Percentiles rank a stretch among this genome's conserved stretches.
phyloP scores from a whole-genome alignment of 2,797 vertebrate genomes.

The Cirrhinus mrigala region DNA sequence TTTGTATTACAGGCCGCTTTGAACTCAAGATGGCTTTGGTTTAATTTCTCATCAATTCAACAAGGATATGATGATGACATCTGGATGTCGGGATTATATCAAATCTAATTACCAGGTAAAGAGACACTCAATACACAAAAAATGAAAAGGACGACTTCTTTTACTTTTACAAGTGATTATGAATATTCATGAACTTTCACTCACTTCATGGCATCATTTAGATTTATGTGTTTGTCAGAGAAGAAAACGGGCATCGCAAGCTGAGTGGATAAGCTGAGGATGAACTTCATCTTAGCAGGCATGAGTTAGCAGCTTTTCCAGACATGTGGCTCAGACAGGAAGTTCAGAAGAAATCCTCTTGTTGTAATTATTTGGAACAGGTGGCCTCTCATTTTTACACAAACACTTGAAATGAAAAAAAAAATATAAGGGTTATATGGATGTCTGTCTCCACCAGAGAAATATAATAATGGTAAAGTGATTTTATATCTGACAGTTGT shows the following conservation, averaged over 20 bases:
- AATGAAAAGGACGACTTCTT: background rate
- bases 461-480: background rate
- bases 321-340: slow-evolving; percentile 66
- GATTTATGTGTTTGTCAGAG: background rate
- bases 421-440: background rate
- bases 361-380: slow-evolving; percentile 66
- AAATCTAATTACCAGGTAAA: slow-evolving; percentile 41
- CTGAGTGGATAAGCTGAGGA: background rate
- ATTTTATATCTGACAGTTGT: background rate
- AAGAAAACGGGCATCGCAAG: slow-evolving; percentile 17
- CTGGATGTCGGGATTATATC: slow-evolving; percentile 52
- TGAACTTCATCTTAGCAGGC: slow-evolving; percentile 12
- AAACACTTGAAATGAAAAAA: slow-evolving; percentile 34
- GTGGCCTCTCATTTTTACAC: slow-evolving; percentile 41
- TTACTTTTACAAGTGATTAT: background rate
- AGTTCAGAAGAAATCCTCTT: slow-evolving; percentile 62
- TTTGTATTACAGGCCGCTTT: slow-evolving; percentile 65
- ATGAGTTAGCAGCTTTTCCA: slow-evolving; percentile 5
- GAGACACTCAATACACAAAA: slow-evolving; percentile 13
- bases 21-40: slow-evolving; percentile 58
- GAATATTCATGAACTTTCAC: background rate
- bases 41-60: slow-evolving; percentile 65
- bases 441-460: background rate
- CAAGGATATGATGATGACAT: slow-evolving; percentile 65
- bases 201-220: background rate